Percentiles rank a stretch among this genome's conserved stretches.
Evolutionary conservation across 2,888 invertebrate species (phyloP).

Genomic region (Troilus luridus): DNA sequence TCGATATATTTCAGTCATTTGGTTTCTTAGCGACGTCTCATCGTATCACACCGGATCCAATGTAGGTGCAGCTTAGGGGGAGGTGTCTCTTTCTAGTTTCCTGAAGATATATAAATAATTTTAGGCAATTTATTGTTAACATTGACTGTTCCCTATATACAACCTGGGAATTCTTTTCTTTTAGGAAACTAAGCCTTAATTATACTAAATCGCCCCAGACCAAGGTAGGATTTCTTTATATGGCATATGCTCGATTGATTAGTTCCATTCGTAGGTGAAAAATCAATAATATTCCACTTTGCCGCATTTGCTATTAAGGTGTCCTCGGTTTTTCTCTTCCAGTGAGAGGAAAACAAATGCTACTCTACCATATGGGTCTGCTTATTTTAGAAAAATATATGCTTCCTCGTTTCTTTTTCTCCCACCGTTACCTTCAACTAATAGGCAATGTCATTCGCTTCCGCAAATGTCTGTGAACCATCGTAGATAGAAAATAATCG

Average conservation of each 20-base stretch:
- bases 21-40: no score
- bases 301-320: not conserved
- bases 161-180: not conserved
- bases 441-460: not conserved
- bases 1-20: no score
- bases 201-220: not conserved
- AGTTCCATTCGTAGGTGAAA: not conserved
- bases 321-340: conserved; percentile 17
- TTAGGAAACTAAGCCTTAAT: not conserved
- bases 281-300: conserved; percentile 29
- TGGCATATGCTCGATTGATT: conserved; percentile 19
- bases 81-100: no score
- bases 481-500: not conserved
- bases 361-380: not conserved
- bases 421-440: conserved; percentile 25
- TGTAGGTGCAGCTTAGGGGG: no score
- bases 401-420: conserved; percentile 1
- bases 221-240: conserved; percentile 20
- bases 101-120: no score
- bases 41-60: no score
- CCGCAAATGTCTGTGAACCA: not conserved
- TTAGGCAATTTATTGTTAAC: no score
- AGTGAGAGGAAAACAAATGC: conserved; percentile 32
- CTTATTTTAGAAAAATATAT: conserved; percentile 38
- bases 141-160: no score